Evolutionary conservation across 2,113 vertebrate species (phyloP).

Genomic region (Lagopus muta): DNA sequence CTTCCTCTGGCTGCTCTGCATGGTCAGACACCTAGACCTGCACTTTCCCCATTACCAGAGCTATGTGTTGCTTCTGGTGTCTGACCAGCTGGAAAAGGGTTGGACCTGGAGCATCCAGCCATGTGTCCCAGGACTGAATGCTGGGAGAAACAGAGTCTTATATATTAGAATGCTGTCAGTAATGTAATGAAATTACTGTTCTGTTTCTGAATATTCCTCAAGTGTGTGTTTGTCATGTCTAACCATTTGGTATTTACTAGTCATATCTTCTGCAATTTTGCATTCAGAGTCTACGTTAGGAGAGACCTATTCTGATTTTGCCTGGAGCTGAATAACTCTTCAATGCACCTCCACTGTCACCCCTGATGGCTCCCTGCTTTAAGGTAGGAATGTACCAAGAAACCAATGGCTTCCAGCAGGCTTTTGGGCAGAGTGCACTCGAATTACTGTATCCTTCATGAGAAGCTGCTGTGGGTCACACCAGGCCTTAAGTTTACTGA

Average conservation of each 20-base stretch:
- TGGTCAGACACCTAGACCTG: background rate
- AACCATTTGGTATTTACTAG: background rate
- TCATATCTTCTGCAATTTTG: background rate
- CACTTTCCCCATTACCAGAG: background rate
- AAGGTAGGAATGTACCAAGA: background rate
- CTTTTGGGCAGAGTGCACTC: background rate
- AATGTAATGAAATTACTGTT: background rate
- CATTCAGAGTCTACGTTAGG: background rate
- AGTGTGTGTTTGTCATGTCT: background rate
- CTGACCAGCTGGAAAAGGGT: background rate
- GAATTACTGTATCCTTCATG: background rate
- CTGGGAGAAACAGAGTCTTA: background rate
- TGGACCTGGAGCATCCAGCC: background rate
- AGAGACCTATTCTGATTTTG: background rate
- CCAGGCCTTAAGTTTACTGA: background rate
- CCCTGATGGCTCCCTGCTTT: background rate
- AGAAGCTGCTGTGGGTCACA: background rate
- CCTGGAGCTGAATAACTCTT: background rate
- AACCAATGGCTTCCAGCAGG: background rate
- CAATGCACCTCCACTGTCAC: background rate
- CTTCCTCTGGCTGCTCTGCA: background rate
- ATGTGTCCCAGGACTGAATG: background rate
- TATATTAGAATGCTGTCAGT: background rate
- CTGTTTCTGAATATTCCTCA: background rate
- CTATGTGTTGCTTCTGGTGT: background rate